Evolutionary conservation across 2,113 vertebrate genomes (phyloP).

Genomic region (Chaenogobius annularis): DNA sequence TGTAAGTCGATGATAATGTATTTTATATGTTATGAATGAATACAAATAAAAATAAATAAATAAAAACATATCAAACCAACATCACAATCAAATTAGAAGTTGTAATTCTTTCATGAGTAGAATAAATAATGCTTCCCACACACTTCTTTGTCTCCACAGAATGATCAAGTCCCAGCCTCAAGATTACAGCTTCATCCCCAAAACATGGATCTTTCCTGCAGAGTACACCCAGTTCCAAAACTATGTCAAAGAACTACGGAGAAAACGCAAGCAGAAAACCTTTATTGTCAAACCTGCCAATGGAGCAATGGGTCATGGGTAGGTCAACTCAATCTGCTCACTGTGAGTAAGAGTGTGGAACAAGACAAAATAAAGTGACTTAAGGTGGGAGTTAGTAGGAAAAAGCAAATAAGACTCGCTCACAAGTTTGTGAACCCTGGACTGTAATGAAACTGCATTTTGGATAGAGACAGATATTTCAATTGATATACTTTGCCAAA

Average conservation of each 20-base stretch:
- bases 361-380: conserved; percentile 9
- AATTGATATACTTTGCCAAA: conserved; percentile 58
- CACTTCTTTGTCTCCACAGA: conserved; percentile 66
- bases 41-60: no score
- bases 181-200: conserved; percentile 95
- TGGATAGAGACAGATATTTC: conserved; percentile 45
- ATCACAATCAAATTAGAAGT: not conserved
- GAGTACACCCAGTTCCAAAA: conserved; percentile 98
- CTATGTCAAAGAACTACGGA: conserved; percentile 93
- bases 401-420: conserved; percentile 34
- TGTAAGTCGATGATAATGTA: no score
- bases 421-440: conserved; percentile 52
- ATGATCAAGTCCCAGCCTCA: conserved; percentile 96
- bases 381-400: conserved; percentile 3
- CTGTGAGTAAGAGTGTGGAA: not conserved
- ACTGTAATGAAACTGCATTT: conserved; percentile 48
- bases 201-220: conserved; percentile 96
- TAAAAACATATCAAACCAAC: not conserved
- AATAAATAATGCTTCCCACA: not conserved
- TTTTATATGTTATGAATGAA: no score
- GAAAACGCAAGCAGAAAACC: conserved; percentile 95
- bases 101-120: not conserved
- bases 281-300: conserved; percentile 98
- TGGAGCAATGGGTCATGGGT: conserved; percentile 99
- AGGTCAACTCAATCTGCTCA: conserved; percentile 61